phyloP scores from a whole-genome alignment of 2,113 vertebrate species.

The Sebastes schlegelii region DNA sequence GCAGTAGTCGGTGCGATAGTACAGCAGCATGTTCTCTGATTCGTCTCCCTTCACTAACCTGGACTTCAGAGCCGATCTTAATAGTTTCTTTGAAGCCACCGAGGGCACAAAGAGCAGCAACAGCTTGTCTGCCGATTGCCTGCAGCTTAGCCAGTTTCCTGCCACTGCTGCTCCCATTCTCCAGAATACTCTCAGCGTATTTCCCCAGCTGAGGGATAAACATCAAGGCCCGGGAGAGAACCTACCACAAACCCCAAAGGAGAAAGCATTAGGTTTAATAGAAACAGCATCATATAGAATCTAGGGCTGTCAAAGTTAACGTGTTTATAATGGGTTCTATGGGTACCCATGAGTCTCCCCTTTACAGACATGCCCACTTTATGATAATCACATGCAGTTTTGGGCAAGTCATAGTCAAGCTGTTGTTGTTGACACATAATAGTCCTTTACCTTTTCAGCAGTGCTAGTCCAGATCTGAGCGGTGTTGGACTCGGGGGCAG shows the following conservation, averaged over 20 bases:
- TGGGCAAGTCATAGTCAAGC: no score
- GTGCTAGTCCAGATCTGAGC: slow-evolving; percentile 99
- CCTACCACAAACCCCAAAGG: slow-evolving; percentile 79
- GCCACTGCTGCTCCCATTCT: slow-evolving; percentile 94
- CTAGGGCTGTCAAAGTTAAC: no score
- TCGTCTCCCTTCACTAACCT: slow-evolving; percentile 82
- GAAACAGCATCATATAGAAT: slow-evolving; percentile 6
- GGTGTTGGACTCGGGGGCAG: slow-evolving; percentile 95
- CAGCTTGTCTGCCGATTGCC: slow-evolving; percentile 94
- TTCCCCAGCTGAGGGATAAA: slow-evolving; percentile 97
- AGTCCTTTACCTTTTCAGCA: slow-evolving; percentile 90
- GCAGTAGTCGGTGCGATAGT: background rate
- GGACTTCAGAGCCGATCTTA: slow-evolving; percentile 98
- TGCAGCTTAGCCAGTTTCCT: slow-evolving; percentile 96
- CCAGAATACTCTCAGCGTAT: slow-evolving; percentile 96
- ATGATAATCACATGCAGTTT: no score
- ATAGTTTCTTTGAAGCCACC: slow-evolving; percentile 99
- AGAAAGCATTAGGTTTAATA: background rate
- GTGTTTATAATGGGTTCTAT: no score
- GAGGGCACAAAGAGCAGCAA: slow-evolving; percentile 96
- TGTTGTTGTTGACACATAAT: background rate
- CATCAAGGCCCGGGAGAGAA: slow-evolving; percentile 96
- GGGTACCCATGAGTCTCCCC: no score
- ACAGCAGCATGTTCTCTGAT: background rate
- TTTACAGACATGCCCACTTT: no score